Evolutionary conservation across 2,888 invertebrate species (phyloP).

Genomic region (Watsonalla binaria): DNA sequence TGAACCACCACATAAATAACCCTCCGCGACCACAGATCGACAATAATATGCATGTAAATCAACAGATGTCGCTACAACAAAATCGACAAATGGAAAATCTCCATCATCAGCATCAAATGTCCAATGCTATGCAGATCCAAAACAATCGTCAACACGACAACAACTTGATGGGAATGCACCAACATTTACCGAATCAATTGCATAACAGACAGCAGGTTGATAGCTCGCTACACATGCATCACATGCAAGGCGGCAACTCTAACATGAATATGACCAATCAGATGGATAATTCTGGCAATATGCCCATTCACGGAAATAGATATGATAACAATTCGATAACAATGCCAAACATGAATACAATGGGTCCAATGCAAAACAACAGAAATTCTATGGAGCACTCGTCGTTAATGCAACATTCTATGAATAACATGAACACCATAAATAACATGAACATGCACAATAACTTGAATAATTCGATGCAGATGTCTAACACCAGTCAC

Average conservation of each 20-base stretch:
- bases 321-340: constrained; percentile 61
- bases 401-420: constrained; percentile 67
- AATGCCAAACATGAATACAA: constrained; percentile 61
- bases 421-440: constrained; percentile 55
- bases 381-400: constrained; percentile 64
- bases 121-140: constrained; percentile 69
- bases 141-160: constrained; percentile 62
- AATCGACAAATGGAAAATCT: constrained; percentile 66
- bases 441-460: constrained; percentile 67
- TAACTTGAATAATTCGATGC: constrained; percentile 58
- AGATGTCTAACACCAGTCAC: constrained; percentile 58
- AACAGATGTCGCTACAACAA: constrained; percentile 64
- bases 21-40: constrained; percentile 56
- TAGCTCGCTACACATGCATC: constrained; percentile 68
- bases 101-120: constrained; percentile 70
- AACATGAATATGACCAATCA: constrained; percentile 58
- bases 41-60: constrained; percentile 63
- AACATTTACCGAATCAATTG: constrained; percentile 66
- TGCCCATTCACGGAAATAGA: constrained; percentile 59
- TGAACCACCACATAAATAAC: constrained; percentile 62
- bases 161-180: constrained; percentile 66
- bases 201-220: constrained; percentile 67
- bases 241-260: constrained; percentile 54
- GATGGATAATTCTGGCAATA: constrained; percentile 54
- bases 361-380: constrained; percentile 67